Evolutionary conservation across 2,797 vertebrate genomes (phyloP), one percentile per base, ranked within the genome.

Genomic region (Hyperoplus immaculatus): DNA sequence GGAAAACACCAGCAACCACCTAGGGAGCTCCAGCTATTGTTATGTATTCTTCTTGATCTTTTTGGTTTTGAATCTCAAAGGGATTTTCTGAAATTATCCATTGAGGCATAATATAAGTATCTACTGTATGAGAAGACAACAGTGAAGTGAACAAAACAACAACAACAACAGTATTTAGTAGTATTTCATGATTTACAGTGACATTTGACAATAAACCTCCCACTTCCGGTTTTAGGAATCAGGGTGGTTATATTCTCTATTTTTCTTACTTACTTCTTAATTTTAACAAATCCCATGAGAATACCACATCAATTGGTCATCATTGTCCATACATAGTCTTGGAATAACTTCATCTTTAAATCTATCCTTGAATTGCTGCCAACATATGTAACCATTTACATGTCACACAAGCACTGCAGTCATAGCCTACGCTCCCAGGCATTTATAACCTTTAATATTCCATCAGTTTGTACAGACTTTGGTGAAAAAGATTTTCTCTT

Each of bases 21-120:
- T 57, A 1, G 69, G 64, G 75, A 67, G 51, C 41, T 15, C 2
- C 58, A 36, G 64, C 11, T 64, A 57, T 16, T 12, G 8, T 81
- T 61, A 29, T 29, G 29, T 29, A 29, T 29, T 29, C 29, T 29
- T 29, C 29, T 29, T 29, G 29, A 29, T 29, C 29, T 9, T 29
- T 72, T 42, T 53, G 57, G 21, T 75, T 21, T 49, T 49, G 9
- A 54, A 62, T 62, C 60, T 49, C 5, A 53, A 50, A 6, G 57
- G 61, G 42, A 15, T 56, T 69, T 58, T 54, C 56, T 29, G 54
- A 5, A 49, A 54, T 49, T 51, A 9, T 59, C 54, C 50, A 36
- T 21, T 54, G 45, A 74, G 66, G 55, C 57, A 55, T 58, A 11
- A 62, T 45, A 46, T 42, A 41, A 38, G 4, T 6, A 49, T 72